phyloP scores from a whole-genome alignment of 2,888 invertebrate genomes.

The Dryococelus australis region DNA sequence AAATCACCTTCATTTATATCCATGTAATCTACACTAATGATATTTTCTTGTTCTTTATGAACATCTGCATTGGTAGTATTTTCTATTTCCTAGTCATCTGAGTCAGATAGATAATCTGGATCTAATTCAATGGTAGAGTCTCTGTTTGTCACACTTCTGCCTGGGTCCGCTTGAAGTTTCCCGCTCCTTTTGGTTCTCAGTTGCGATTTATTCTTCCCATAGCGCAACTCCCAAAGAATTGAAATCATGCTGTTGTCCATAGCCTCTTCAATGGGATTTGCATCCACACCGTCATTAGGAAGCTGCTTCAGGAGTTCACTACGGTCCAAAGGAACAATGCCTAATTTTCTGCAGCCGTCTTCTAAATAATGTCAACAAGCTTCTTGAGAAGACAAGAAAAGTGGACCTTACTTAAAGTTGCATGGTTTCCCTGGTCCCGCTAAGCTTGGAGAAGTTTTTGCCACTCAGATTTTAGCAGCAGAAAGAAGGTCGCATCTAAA shows the following conservation, averaged over 20 bases:
- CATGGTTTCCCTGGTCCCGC: not conserved
- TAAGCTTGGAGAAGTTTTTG: not conserved
- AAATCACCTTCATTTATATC: not conserved
- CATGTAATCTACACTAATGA: not conserved
- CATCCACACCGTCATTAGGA: not conserved
- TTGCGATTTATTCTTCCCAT: not conserved
- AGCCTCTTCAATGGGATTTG: slow-evolving; percentile 27
- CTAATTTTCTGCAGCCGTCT: slow-evolving; percentile 21
- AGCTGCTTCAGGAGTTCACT: not conserved
- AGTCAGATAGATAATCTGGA: not conserved
- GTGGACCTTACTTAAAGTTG: not conserved
- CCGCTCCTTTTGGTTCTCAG: not conserved
- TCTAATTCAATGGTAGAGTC: not conserved
- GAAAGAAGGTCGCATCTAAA: not conserved
- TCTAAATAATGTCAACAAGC: not conserved
- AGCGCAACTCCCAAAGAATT: not conserved
- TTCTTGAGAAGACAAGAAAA: slow-evolving; percentile 12
- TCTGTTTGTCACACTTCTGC: slow-evolving; percentile 1
- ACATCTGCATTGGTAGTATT: not conserved
- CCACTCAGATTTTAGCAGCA: not conserved
- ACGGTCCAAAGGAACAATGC: slow-evolving; percentile 19
- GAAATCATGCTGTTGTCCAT: not conserved
- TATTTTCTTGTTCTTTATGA: not conserved
- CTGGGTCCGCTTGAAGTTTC: slow-evolving; percentile 23
- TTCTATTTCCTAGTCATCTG: not conserved